Evolutionary conservation across 2,113 vertebrate species (phyloP).

Genomic region (Odobenus rosmarus): DNA sequence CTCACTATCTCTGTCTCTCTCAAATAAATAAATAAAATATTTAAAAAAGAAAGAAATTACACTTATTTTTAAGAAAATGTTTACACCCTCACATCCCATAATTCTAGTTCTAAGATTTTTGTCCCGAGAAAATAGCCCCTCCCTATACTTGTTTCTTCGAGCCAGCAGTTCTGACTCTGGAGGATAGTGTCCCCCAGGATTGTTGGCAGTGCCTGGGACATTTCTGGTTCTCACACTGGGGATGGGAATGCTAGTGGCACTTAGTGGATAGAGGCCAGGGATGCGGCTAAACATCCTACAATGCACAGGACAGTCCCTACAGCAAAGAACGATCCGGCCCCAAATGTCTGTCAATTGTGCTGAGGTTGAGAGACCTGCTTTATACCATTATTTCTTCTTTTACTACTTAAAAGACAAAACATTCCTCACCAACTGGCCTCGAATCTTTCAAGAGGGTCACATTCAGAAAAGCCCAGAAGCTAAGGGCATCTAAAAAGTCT

Average conservation of each 20-base stretch:
- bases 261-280: not conserved
- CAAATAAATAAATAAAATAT: no score
- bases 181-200: not conserved
- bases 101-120: not conserved
- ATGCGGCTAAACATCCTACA: not conserved
- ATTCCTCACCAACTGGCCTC: not conserved
- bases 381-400: not conserved
- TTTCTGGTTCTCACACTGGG: not conserved
- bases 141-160: not conserved
- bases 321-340: not conserved
- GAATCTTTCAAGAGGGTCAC: not conserved
- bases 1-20: no score
- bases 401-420: not conserved
- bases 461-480: not conserved
- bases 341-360: not conserved
- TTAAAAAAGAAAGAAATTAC: not conserved
- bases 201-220: not conserved
- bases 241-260: rapidly evolving
- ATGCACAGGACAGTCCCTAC: not conserved
- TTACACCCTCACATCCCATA: not conserved
- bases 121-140: not conserved
- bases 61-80: not conserved
- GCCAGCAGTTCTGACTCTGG: not conserved
- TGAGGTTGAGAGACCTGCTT: not conserved
- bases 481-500: not conserved